Conservation (phyloP, 2,888 invertebrate genomes). For the Cosmia pyralina region DNA sequence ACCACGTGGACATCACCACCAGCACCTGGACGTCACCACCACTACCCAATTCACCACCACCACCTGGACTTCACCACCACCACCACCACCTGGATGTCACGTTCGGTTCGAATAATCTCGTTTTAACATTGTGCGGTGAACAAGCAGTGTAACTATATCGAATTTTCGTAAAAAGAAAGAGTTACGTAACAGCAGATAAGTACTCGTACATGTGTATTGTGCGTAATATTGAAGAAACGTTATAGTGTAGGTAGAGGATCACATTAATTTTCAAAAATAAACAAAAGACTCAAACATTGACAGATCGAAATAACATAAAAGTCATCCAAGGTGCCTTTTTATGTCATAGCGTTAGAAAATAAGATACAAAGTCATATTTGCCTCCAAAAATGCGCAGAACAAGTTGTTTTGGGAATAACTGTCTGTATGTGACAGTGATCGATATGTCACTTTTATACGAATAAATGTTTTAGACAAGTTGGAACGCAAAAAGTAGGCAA, state of each 20-base stretch:
- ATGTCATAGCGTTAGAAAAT: slow-evolving; percentile 18
- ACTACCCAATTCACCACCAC: too few species aligned
- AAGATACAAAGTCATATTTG: slow-evolving; percentile 39
- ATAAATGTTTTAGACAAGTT: slow-evolving; percentile 61
- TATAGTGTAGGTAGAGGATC: neutral
- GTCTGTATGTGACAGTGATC: slow-evolving; percentile 56
- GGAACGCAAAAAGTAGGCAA: slow-evolving; percentile 35
- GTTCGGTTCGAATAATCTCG: too few species aligned
- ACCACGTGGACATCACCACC: too few species aligned
- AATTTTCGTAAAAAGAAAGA: neutral
- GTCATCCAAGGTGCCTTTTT: slow-evolving; percentile 19
- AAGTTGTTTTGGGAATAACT: slow-evolving; percentile 42
- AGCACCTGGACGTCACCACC: too few species aligned
- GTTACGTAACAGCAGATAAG: neutral
- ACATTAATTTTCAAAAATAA: slow-evolving; percentile 25
- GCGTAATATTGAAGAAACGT: neutral
- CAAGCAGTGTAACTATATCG: too few species aligned
- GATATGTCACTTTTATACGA: slow-evolving; percentile 46
- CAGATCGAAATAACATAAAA: slow-evolving; percentile 21
- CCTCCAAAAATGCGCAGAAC: slow-evolving; percentile 20
- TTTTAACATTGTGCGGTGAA: too few species aligned
- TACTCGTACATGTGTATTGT: neutral
- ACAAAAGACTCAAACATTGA: neutral
- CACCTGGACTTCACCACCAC: too few species aligned
- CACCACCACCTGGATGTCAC: too few species aligned